Conservation (phyloP, 2,113 vertebrate genomes). For the Nesogale talazaci region DNA sequence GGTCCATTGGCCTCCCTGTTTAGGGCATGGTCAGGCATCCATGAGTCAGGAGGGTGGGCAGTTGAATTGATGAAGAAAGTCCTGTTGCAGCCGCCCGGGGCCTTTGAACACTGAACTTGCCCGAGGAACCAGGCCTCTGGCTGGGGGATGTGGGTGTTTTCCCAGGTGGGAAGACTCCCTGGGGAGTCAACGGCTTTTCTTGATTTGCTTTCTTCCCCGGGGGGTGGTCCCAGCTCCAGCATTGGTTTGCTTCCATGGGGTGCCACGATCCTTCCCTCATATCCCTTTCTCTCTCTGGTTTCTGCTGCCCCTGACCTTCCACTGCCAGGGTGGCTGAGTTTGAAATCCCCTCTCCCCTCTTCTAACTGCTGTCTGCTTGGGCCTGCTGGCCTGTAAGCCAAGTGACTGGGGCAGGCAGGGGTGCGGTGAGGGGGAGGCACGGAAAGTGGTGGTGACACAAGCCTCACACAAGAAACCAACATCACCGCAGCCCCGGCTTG, state of each 20-base stretch:
- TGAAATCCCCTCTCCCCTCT: neutral
- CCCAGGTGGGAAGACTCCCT: neutral
- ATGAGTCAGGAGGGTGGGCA: neutral
- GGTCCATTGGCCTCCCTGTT: neutral
- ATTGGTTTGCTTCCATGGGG: conserved; percentile 18
- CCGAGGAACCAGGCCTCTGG: neutral
- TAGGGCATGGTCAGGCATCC: neutral
- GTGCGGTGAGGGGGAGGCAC: neutral
- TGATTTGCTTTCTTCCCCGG: neutral
- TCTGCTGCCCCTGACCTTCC: neutral
- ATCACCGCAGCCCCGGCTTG: conserved; percentile 41
- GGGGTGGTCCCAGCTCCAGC: neutral
- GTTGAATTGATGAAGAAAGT: neutral
- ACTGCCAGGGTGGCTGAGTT: neutral
- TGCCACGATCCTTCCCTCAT: neutral
- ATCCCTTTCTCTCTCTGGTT: neutral
- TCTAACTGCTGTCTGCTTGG: neutral
- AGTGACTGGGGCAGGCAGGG: neutral
- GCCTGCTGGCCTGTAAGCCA: neutral
- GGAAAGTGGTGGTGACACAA: neutral
- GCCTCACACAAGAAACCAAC: neutral
- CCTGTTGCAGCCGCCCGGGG: neutral
- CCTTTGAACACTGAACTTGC: conserved; percentile 23
- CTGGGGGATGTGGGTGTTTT: neutral
- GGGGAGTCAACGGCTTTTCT: neutral